These are phyloP conservation scores for Yponomeuta plumbellus DNA, from an alignment of 2,888 invertebrate genomes.

Conservation along the genomic window DNA sequence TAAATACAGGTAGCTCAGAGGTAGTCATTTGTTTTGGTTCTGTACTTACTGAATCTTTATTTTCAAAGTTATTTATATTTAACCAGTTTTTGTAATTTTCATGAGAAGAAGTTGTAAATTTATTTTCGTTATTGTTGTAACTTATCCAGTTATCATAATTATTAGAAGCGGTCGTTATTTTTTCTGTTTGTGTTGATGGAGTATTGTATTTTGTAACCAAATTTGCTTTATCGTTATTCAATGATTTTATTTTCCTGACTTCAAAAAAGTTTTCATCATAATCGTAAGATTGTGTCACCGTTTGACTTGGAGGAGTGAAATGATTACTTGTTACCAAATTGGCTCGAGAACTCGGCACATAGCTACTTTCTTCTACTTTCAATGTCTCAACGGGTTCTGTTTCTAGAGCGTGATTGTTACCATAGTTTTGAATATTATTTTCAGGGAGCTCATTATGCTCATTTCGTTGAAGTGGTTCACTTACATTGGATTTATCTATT, in stretches of 20 bases:
- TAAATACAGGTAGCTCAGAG: conserved; percentile 12
- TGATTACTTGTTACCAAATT: conserved; percentile 45
- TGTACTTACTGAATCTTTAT: neutral
- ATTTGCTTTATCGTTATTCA: neutral
- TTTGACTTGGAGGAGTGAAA: conserved; percentile 46
- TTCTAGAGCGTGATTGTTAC: conserved; percentile 16
- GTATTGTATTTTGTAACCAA: neutral
- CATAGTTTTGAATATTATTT: neutral
- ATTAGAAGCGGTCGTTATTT: neutral
- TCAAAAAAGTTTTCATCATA: conserved; percentile 46
- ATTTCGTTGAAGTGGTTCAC: neutral
- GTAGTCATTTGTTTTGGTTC: conserved; percentile 24
- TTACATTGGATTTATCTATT: neutral
- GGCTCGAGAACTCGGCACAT: conserved; percentile 24
- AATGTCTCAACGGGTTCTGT: conserved; percentile 17
- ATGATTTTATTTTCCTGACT: conserved; percentile 30
- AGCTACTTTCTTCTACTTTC: conserved; percentile 13
- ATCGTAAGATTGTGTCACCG: conserved; percentile 49
- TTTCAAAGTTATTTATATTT: neutral
- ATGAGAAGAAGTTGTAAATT: conserved; percentile 5
- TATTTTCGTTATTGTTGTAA: conserved; percentile 26
- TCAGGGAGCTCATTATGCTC: neutral
- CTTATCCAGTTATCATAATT: conserved; percentile 16
- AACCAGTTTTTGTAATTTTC: neutral
- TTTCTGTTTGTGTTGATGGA: neutral